These are phyloP conservation scores for Theodoxus fluviatilis DNA, from an alignment of 2,888 invertebrate genomes.

Conservation along the genomic window DNA sequence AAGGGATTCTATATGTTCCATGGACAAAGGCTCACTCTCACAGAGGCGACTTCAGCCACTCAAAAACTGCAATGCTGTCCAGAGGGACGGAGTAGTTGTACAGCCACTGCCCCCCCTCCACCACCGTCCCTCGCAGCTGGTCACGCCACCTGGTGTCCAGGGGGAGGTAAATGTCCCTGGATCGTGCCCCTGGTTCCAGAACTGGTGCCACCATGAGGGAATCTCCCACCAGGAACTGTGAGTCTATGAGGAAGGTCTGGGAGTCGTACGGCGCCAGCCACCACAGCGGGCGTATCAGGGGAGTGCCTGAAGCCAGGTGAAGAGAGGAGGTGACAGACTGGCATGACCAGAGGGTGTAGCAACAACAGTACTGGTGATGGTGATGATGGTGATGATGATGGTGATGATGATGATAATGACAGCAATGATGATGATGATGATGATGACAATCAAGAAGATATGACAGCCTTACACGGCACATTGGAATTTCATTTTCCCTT, in stretches of 20 bases:
- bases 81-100: constrained; percentile 29
- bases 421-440: too few species aligned
- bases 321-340: too few species aligned
- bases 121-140: constrained; percentile 29
- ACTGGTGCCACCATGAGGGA: constrained; percentile 60
- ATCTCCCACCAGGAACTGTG: constrained; percentile 65
- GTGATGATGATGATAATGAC: too few species aligned
- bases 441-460: too few species aligned
- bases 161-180: constrained; percentile 53
- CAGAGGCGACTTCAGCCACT: constrained; percentile 12
- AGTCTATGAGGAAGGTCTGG: constrained; percentile 80
- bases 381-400: too few species aligned
- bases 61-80: constrained; percentile 35
- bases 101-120: constrained; percentile 45
- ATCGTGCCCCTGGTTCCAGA: constrained; percentile 43
- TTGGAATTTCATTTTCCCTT: too few species aligned
- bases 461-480: too few species aligned
- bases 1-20: too few species aligned
- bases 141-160: constrained; percentile 44
- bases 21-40: too few species aligned
- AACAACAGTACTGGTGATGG: too few species aligned
- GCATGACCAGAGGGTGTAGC: too few species aligned
- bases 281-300: constrained; percentile 90
- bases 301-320: constrained; percentile 70
- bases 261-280: constrained; percentile 85